A percentile compares a stretch with the other conserved stretches of the same genome.
Evolutionary conservation across 2,888 invertebrate genomes (phyloP).

Genomic region (Euphydryas editha): DNA sequence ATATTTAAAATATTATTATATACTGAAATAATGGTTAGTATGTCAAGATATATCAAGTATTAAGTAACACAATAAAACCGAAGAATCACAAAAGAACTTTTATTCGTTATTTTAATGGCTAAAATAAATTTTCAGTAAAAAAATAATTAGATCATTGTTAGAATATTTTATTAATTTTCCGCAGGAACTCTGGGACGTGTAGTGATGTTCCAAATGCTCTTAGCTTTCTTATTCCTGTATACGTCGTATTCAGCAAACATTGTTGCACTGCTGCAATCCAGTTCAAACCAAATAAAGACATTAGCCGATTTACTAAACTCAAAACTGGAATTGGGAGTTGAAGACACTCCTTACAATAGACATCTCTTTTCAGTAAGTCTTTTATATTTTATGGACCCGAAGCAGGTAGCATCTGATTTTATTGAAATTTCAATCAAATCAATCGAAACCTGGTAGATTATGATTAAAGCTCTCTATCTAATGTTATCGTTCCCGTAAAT

Average conservation of each 20-base stretch:
- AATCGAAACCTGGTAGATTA: too few species aligned
- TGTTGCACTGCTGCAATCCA: slow-evolving; percentile 88
- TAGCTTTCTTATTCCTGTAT: slow-evolving; percentile 86
- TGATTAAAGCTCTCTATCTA: too few species aligned
- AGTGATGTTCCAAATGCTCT: slow-evolving; percentile 84
- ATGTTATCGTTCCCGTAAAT: too few species aligned
- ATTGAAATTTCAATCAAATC: too few species aligned
- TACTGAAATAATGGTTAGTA: too few species aligned
- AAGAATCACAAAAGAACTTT: too few species aligned
- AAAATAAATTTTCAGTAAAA: too few species aligned
- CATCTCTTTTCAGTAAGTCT: slow-evolving; percentile 84
- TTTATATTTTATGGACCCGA: neutral
- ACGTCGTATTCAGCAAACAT: slow-evolving; percentile 90
- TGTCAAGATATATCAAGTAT: too few species aligned
- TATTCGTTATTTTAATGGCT: too few species aligned
- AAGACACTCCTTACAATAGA: slow-evolving; percentile 86
- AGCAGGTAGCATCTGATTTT: too few species aligned
- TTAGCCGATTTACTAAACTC: slow-evolving; percentile 86
- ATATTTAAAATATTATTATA: too few species aligned
- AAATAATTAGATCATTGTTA: neutral
- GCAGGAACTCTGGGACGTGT: slow-evolving; percentile 80
- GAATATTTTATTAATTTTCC: slow-evolving; percentile 39
- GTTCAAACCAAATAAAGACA: slow-evolving; percentile 86
- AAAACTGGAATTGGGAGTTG: slow-evolving; percentile 85
- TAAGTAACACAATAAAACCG: too few species aligned